Conservation (phyloP, 2,888 invertebrate species). For the Caenorhabditis sp. region DNA sequence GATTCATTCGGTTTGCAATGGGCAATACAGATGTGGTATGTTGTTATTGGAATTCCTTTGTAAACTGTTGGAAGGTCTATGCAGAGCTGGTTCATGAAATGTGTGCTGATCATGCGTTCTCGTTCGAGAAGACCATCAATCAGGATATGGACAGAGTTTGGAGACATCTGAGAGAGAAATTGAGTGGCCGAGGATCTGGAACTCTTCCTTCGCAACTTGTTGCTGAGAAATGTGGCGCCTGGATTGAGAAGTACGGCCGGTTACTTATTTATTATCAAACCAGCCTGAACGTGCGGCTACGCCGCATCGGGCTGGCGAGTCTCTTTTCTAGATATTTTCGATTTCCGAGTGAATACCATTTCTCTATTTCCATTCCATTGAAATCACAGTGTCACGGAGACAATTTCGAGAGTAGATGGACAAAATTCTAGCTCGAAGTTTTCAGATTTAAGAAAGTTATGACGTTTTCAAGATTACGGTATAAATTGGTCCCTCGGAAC, state of each 20-base stretch:
- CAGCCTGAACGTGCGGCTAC: no score
- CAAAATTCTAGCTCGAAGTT: no score
- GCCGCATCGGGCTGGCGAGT: no score
- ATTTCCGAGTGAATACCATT: no score
- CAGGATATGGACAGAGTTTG: conserved; percentile 66
- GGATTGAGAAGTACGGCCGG: conserved; percentile 65
- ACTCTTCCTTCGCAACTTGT: conserved; percentile 41
- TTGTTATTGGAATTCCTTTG: neutral
- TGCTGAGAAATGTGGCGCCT: conserved; percentile 44
- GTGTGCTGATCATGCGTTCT: conserved; percentile 66
- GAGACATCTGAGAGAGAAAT: conserved; percentile 58
- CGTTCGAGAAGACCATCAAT: conserved; percentile 65
- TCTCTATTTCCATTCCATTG: no score
- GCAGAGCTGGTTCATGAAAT: conserved; percentile 54
- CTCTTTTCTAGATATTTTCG: no score
- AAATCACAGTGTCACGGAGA: no score
- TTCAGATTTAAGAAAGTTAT: no score
- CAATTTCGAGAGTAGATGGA: no score
- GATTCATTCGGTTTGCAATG: conserved; percentile 67
- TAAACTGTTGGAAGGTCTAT: neutral
- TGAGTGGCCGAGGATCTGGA: conserved; percentile 48
- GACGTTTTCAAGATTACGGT: no score
- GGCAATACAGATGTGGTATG: conserved; percentile 67
- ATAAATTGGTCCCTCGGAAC: no score
- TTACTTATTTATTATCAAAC: no score